Base-by-base conservation (phyloP, 2,113 vertebrate species). In the Glareola pratincola region DNA sequence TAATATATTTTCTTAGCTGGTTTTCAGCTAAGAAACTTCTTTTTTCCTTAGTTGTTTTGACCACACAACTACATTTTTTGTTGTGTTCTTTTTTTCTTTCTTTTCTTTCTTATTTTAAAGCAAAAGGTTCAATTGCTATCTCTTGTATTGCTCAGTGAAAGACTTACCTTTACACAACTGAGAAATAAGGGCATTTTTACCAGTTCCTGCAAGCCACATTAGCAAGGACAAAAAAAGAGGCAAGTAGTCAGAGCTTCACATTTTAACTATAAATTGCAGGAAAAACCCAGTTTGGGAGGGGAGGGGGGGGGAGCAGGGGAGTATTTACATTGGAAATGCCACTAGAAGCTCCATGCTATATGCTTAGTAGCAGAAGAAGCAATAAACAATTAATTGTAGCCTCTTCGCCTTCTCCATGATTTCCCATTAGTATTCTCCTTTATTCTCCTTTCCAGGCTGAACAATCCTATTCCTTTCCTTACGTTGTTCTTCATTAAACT, bases 251-350 rank as follows among this genome's bases (percentile, higher is more conserved):
- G 9, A 81, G 2, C 12, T 73, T 76, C 32, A 67, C 8, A 75
- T 5, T 37, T 83, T 75, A 79, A 51, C 30, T 56, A 34, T n/a
- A 87, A 66, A 21, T 66, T 48, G 10, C 20, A 72, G n/a, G 6
- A 87, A 36, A 32, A 80, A 43, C 8, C 4, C 17, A 63, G 12
- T 1, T 36, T 15, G 7, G 32, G 4, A 47, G 45, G 8, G 11
- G 2, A 8, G 4, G 3, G 4, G n/a, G 4, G 12, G 11, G 19
- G 9, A n/a, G n/a, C 4, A 3, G 45, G 26, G 15, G 14, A 24
- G 12, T 54, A 68, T 64, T 82, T 91, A 30, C 20, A 24, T 12
- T n/a, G 17, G 63, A 78, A 85, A 45, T 66, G 6, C 18, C 34
- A 56, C 24, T 41, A 47, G 32, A 36, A 80, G 27, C 9, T 39